Base-by-base conservation (phyloP, 1,140 invertebrate species). In the Aphelenchoides fujianensis region DNA sequence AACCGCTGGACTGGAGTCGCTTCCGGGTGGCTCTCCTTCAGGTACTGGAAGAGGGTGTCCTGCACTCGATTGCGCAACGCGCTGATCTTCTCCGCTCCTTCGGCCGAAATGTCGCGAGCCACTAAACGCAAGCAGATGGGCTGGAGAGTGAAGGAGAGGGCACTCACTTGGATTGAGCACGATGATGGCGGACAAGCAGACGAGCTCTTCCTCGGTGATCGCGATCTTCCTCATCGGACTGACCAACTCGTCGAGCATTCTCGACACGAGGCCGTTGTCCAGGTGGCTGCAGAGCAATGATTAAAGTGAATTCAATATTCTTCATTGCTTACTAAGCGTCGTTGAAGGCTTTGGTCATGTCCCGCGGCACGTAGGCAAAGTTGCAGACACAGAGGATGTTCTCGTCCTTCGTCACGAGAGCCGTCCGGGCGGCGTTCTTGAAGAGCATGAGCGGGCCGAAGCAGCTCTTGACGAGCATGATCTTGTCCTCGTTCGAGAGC, bases 301-400 rank as follows among this genome's bases (percentile, higher is more conserved):
- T n/a, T n/a, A n/a, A n/a, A n/a, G n/a, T n/a, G n/a, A n/a, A n/a
- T n/a, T n/a, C n/a, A n/a, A n/a, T n/a, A n/a, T n/a, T n/a, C n/a
- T n/a, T n/a, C n/a, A n/a, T n/a, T n/a, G 70, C 79, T 71, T n/a
- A 82, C 80, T 84, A 82, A 3, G 83, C 61, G 69, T 82, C 81
- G 59, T 27, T 69, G 57, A 78, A 82, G 9, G 72, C 74, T 35
- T 75, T 83, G 30, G 73, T 73, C 23, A 82, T 82, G 54, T 82
- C 75, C 37, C 83, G 32, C 16, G 81, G 81, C 16, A 82, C 82
- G 73, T 82, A 82, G 9, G 83, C 75, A 72, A 84, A 82, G 68
- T 82, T 82, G 63, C 81, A 84, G 9, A 82, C 63, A 61, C 81
- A 82, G 3, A 82, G 63, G 52, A 82, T 64, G 52, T 82, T 72